Evolutionary conservation across 1,140 invertebrate genomes (phyloP).

Genomic region (Brachionus rubens): DNA sequence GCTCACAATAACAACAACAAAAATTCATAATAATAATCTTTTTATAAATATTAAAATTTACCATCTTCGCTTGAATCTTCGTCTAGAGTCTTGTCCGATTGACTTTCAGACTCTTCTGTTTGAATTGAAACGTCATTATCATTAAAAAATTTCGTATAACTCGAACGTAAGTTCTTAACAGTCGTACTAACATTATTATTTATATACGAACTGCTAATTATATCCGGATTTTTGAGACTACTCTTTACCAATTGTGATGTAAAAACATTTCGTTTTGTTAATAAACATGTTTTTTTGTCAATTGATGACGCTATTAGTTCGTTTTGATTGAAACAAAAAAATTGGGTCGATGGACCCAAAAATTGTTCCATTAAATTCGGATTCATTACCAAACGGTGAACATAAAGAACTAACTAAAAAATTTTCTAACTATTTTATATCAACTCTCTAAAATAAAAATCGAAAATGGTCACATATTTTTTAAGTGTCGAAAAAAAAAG

Average conservation of each 20-base stretch:
- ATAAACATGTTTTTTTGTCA: slow-evolving; percentile 30
- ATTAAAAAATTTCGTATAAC: slow-evolving; percentile 14
- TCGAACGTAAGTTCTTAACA: neutral
- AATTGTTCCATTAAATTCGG: slow-evolving; percentile 46
- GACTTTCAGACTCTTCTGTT: neutral
- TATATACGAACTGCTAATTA: slow-evolving; percentile 27
- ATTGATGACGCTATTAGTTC: slow-evolving; percentile 19
- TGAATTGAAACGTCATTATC: neutral
- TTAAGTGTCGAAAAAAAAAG: no score
- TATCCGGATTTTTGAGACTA: neutral
- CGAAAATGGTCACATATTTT: no score
- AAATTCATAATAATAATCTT: no score
- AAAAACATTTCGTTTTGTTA: slow-evolving; percentile 35
- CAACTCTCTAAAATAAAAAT: no score
- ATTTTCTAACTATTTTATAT: no score
- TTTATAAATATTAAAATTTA: no score
- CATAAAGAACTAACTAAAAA: no score
- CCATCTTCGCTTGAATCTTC: neutral
- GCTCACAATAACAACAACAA: no score
- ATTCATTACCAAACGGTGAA: neutral
- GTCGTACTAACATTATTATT: neutral
- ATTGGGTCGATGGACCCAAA: slow-evolving; percentile 46
- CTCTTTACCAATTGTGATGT: neutral
- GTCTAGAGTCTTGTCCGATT: neutral
- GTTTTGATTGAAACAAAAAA: slow-evolving; percentile 46